Conservation (phyloP, 1,140 invertebrate species). For the Drosophila sproati region DNA sequence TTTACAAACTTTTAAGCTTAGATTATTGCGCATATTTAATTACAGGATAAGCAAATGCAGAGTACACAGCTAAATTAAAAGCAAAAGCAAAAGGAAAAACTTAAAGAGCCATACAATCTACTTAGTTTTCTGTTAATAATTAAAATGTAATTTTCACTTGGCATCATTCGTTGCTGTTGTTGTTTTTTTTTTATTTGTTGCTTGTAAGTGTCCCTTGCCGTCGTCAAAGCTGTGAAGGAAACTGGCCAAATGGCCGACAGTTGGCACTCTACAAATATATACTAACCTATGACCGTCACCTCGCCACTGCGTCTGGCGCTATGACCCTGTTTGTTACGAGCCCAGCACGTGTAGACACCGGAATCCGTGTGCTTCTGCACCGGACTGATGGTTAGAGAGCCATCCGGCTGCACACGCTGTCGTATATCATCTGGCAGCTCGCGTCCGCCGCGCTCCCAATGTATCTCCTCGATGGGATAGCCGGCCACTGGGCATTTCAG, state of each 20-base stretch:
- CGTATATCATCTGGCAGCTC: slow-evolving; percentile 92
- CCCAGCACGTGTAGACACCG: slow-evolving; percentile 91
- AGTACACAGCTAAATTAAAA: slow-evolving; percentile 49
- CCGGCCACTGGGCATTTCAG: slow-evolving; percentile 94
- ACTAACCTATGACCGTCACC: slow-evolving; percentile 90
- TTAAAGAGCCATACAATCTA: slow-evolving; percentile 70
- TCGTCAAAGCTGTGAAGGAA: slow-evolving; percentile 60
- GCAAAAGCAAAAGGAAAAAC: slow-evolving; percentile 47
- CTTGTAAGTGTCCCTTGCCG: slow-evolving; percentile 22
- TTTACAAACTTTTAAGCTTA: slow-evolving; percentile 80
- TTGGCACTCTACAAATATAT: slow-evolving; percentile 40
- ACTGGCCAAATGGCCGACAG: slow-evolving; percentile 45
- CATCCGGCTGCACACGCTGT: slow-evolving; percentile 91
- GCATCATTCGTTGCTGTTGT: slow-evolving; percentile 33
- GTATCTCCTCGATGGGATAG: slow-evolving; percentile 92
- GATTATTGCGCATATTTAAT: slow-evolving; percentile 81
- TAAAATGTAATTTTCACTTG: slow-evolving; percentile 82
- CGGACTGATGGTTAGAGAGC: slow-evolving; percentile 89
- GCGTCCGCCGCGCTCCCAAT: slow-evolving; percentile 91
- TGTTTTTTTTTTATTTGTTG: slow-evolving; percentile 8
- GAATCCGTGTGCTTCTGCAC: slow-evolving; percentile 91
- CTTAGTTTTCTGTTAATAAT: slow-evolving; percentile 81
- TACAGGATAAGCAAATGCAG: slow-evolving; percentile 54
- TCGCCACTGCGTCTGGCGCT: slow-evolving; percentile 90
- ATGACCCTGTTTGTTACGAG: slow-evolving; percentile 90